These are phyloP conservation scores for Geotrupes spiniger DNA, from an alignment of 2,888 invertebrate species.

Conservation along the genomic window DNA sequence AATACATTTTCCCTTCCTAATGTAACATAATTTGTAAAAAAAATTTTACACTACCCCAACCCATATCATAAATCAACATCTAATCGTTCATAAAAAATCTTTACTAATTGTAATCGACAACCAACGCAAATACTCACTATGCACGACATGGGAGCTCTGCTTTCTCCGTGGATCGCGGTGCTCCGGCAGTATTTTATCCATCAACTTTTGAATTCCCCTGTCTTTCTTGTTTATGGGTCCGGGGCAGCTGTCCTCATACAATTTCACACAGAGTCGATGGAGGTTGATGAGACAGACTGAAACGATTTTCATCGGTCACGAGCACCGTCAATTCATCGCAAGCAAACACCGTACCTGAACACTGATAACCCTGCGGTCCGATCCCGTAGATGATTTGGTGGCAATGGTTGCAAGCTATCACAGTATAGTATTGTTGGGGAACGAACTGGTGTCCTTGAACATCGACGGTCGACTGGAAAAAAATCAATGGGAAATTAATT, in stretches of 20 bases:
- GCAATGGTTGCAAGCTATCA: slow-evolving; percentile 92
- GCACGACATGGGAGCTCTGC: slow-evolving; percentile 49
- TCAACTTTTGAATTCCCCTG: slow-evolving; percentile 43
- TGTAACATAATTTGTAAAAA: too few species aligned
- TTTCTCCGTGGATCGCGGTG: slow-evolving; percentile 47
- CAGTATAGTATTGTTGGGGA: slow-evolving; percentile 83
- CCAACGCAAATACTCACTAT: slow-evolving; percentile 48
- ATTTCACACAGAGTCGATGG: slow-evolving; percentile 47
- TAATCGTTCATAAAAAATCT: too few species aligned
- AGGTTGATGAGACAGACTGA: slow-evolving; percentile 48
- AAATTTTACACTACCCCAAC: too few species aligned
- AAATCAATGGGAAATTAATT: too few species aligned
- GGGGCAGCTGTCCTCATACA: slow-evolving; percentile 49
- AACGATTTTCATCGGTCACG: not conserved
- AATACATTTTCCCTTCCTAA: too few species aligned
- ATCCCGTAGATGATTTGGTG: slow-evolving; percentile 90
- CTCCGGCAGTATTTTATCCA: slow-evolving; percentile 43
- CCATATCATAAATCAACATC: too few species aligned
- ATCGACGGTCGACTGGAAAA: slow-evolving; percentile 57
- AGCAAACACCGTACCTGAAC: slow-evolving; percentile 67
- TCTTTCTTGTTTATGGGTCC: slow-evolving; percentile 48
- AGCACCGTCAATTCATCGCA: not conserved
- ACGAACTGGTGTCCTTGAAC: slow-evolving; percentile 88
- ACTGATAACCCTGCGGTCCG: slow-evolving; percentile 95
- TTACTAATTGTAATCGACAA: too few species aligned